Evolutionary conservation across 2,888 invertebrate species (phyloP), one percentile per base, ranked within the genome.

Genomic region (Cyaniris semiargus): DNA sequence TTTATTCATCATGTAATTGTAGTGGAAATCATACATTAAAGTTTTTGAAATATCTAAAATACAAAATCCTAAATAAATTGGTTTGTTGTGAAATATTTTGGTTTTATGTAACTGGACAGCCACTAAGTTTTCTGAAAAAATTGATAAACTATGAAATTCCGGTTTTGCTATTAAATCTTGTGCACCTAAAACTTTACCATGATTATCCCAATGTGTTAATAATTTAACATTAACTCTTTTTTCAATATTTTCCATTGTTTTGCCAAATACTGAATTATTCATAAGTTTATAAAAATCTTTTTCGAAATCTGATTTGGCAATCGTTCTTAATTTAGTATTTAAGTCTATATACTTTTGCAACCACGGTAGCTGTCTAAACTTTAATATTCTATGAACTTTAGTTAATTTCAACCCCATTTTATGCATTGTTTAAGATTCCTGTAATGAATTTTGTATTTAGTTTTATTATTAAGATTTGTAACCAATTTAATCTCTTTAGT

Each of bases 351-450:
- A 89, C 77, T 80, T 76, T 80, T 87, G 82, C 15, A 89, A 79
- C 86, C 87, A 90, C 6, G 84, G 78, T 70, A 81, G 83, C 83
- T 90, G 88, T 44, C 85, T 81, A 81, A 89, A 89, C 81, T 85
- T 81, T 78, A 88, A 79, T 23, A 86, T 80, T 79, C 86, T 80
- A 82, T 88, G 81, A 58, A 83, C 78, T 78, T 82, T 82, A 23
- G 15, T 75, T 58, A 83, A n/a, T 74, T 78, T 76, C 6, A 83
- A 3, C 21, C 83, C 82, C 23, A 80, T 58, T 72, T 53, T 15
- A 82, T 5, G 79, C 82, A 83, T 78, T 84, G 82, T 79, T 79
- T 80, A 7, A 84, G 76, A 78, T 84, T 82, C 76, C 74, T 79
- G 70, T 83, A 84, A 76, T 84, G 82, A 34, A 83, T 83, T 23